Percentiles rank a stretch among this genome's conserved stretches.
These are phyloP conservation scores for Alviniconcha marisindica DNA, from an alignment of 1,140 invertebrate species.

Conservation along the genomic window DNA sequence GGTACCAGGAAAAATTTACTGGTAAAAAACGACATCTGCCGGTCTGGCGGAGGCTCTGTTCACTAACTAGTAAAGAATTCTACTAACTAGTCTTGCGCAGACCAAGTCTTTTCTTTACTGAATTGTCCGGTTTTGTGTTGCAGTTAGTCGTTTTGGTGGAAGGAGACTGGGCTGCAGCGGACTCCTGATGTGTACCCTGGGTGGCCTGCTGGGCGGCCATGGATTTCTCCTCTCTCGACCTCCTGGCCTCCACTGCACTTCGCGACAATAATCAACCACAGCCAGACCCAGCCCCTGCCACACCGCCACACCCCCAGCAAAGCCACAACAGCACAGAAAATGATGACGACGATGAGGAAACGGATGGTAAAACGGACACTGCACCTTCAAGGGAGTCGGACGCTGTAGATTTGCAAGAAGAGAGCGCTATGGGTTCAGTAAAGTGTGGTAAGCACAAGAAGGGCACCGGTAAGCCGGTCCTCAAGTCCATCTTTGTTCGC, in stretches of 20 bases:
- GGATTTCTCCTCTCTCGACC: constrained; percentile 70
- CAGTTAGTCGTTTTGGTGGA: constrained; percentile 3
- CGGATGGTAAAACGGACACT: constrained; percentile 14
- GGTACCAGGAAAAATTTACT: no score
- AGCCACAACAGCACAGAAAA: background rate
- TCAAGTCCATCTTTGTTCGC: background rate
- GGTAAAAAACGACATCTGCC: no score
- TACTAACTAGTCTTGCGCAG: no score
- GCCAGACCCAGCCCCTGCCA: background rate
- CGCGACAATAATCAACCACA: constrained; percentile 30
- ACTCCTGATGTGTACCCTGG: constrained; percentile 26
- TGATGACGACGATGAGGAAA: constrained; percentile 23
- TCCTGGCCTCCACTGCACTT: constrained; percentile 69
- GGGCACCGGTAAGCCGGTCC: background rate
- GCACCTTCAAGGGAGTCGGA: background rate
- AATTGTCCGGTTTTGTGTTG: background rate
- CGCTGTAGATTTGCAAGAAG: background rate
- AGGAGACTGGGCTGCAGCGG: background rate
- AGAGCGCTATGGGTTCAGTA: constrained; percentile 30
- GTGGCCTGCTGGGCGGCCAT: constrained; percentile 41
- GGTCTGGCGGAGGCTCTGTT: no score
- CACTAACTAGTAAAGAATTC: no score
- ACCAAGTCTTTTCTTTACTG: no score
- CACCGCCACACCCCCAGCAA: constrained; percentile 3
- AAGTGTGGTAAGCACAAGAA: constrained; percentile 26